Evolutionary conservation across 2,888 invertebrate species (phyloP).

Genomic region (Odiellus spinosus): DNA sequence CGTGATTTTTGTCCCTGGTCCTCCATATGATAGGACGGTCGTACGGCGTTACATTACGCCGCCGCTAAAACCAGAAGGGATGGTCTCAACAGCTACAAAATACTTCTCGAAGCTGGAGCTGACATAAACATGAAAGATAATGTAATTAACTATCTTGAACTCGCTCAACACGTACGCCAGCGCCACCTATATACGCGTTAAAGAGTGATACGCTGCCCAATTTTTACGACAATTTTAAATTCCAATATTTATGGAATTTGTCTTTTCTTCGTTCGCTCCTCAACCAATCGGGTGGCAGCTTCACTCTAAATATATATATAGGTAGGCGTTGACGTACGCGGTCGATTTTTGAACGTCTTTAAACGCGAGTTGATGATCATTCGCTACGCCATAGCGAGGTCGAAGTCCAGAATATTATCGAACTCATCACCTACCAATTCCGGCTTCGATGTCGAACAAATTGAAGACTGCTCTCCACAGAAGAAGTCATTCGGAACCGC

Average conservation of each 20-base stretch:
- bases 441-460: slow-evolving; percentile 4
- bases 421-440: slow-evolving; percentile 40
- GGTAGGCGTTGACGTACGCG: too few species aligned
- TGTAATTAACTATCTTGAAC: slow-evolving; percentile 17
- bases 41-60: slow-evolving; percentile 78
- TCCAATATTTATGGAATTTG: too few species aligned
- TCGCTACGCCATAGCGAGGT: slow-evolving; percentile 26
- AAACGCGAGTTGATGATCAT: background rate
- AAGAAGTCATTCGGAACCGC: slow-evolving; percentile 14
- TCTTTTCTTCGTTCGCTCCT: too few species aligned
- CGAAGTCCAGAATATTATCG: slow-evolving; percentile 32
- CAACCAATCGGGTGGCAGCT: too few species aligned
- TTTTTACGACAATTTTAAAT: too few species aligned
- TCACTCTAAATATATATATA: too few species aligned
- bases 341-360: too few species aligned
- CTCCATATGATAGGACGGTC: slow-evolving; percentile 29
- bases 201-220: too few species aligned
- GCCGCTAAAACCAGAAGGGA: slow-evolving; percentile 33
- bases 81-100: slow-evolving; percentile 21
- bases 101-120: slow-evolving; percentile 24
- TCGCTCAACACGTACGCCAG: background rate
- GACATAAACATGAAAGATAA: slow-evolving; percentile 22
- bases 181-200: too few species aligned
- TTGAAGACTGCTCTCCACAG: slow-evolving; percentile 8
- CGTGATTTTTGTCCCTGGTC: too few species aligned